Percentiles rank a stretch among this genome's conserved stretches.
These are phyloP conservation scores for Pemphigus obesinymphae DNA, from an alignment of 1,140 invertebrate species.

Conservation along the genomic window DNA sequence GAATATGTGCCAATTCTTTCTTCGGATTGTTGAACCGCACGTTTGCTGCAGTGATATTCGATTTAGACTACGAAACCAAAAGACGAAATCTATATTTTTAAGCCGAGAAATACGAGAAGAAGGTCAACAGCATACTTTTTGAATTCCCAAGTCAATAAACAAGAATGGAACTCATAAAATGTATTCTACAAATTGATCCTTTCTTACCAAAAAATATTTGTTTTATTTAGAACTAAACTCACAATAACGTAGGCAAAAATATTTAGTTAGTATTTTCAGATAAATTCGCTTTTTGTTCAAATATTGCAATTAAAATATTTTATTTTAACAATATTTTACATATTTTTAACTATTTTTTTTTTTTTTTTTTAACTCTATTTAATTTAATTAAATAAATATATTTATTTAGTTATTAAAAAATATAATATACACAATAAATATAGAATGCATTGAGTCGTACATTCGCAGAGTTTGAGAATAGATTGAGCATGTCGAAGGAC, in stretches of 20 bases:
- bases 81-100: neutral
- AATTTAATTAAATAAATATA: no score
- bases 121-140: neutral
- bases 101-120: neutral
- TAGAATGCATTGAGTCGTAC: no score
- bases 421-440: no score
- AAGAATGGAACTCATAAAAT: constrained; percentile 4
- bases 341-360: neutral
- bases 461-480: no score
- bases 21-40: neutral
- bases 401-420: no score
- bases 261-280: neutral
- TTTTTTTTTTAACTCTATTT: neutral
- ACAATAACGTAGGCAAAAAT: neutral
- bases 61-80: neutral
- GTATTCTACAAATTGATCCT: constrained; percentile 14
- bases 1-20: neutral
- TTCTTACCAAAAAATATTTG: neutral
- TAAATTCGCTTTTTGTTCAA: no score
- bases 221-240: constrained; percentile 3
- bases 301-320: no score
- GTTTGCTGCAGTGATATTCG: neutral
- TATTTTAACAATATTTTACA: no score
- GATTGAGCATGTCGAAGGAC: no score
- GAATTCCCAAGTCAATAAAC: constrained; percentile 28